These are phyloP conservation scores for Anadara kagoshimensis DNA, from an alignment of 1,140 invertebrate species.

Conservation along the genomic window DNA sequence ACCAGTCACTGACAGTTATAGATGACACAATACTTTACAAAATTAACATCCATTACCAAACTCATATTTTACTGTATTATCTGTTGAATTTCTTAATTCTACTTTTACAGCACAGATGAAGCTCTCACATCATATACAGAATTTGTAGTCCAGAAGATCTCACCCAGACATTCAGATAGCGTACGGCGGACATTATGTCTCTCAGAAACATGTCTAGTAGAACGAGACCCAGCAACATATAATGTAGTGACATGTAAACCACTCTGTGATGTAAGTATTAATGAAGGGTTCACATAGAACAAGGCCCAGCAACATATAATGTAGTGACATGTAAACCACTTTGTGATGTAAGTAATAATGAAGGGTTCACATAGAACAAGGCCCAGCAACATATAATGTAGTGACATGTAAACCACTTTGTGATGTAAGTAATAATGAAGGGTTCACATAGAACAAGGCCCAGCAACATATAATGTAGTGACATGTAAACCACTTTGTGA, in stretches of 20 bases:
- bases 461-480: slow-evolving; percentile 93
- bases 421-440: slow-evolving; percentile 81
- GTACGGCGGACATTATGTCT: slow-evolving; percentile 93
- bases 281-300: too few relatives aligned
- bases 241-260: slow-evolving; percentile 92
- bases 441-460: slow-evolving; percentile 98
- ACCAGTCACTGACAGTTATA: too few relatives aligned
- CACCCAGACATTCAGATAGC: slow-evolving; percentile 65
- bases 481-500: slow-evolving; percentile 91
- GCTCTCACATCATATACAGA: slow-evolving; percentile 72
- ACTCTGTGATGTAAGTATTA: slow-evolving; percentile 83
- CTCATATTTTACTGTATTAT: too few relatives aligned
- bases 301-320: slow-evolving; percentile 96
- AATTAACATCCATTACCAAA: too few relatives aligned
- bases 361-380: too few relatives aligned
- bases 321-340: slow-evolving; percentile 92
- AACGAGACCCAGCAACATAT: slow-evolving; percentile 97
- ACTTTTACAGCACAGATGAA: slow-evolving; percentile 69
- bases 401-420: slow-evolving; percentile 90
- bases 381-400: slow-evolving; percentile 95
- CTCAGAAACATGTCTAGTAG: slow-evolving; percentile 95
- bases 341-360: slow-evolving; percentile 81
- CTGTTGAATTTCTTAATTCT: background rate
- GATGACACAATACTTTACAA: too few relatives aligned
- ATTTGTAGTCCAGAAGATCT: slow-evolving; percentile 72